Conservation (phyloP, 2,797 vertebrate species). For the Zenarchopterus dispar region DNA sequence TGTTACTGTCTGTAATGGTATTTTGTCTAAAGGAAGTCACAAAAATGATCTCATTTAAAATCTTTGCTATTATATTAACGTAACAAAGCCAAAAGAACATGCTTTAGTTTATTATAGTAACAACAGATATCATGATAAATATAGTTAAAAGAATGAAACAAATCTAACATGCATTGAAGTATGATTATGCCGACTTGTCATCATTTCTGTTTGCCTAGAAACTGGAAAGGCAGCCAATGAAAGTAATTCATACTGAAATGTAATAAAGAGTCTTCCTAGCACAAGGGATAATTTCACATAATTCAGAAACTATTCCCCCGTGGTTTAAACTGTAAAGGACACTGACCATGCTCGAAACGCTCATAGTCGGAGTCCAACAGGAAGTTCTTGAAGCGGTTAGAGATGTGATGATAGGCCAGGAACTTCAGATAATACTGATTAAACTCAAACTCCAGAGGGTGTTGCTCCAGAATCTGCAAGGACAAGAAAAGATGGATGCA, state of each 20-base stretch:
- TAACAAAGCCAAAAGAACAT: too few relatives aligned
- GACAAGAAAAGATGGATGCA: slow-evolving; percentile 42
- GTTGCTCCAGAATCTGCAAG: slow-evolving; percentile 92
- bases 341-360: slow-evolving; percentile 95
- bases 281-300: not conserved
- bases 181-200: too few relatives aligned
- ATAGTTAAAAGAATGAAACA: too few relatives aligned
- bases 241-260: not conserved
- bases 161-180: too few relatives aligned
- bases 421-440: slow-evolving; percentile 99
- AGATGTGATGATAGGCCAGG: slow-evolving; percentile 97
- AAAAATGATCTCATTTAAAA: too few relatives aligned
- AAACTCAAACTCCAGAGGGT: slow-evolving; percentile 98
- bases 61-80: too few relatives aligned
- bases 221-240: not conserved
- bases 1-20: too few relatives aligned
- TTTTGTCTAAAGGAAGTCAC: too few relatives aligned
- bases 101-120: too few relatives aligned
- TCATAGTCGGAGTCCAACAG: slow-evolving; percentile 98
- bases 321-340: slow-evolving; percentile 37
- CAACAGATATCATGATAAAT: too few relatives aligned
- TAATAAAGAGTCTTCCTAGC: slow-evolving; percentile 13
- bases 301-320: not conserved
- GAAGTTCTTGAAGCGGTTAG: slow-evolving; percentile 98
- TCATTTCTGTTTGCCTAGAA: too few relatives aligned